Percentiles rank a stretch among this genome's conserved stretches.
Evolutionary conservation across 2,797 vertebrate species (phyloP).

Genomic region (Parotocinclus haroldoi): DNA sequence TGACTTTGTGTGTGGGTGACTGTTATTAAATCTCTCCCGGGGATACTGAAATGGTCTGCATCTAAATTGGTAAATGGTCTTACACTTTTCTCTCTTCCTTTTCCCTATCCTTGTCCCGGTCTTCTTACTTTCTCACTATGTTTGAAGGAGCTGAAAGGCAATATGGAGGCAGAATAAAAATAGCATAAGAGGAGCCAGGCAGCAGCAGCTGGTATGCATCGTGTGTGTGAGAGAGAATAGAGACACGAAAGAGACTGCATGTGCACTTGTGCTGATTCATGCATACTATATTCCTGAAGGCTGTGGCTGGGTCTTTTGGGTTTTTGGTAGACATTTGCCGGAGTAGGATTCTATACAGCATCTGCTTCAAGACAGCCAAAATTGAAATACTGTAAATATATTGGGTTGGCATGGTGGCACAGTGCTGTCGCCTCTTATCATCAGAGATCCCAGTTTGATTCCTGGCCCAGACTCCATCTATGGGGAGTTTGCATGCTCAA

Average conservation of each 20-base stretch:
- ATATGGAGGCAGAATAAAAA: slow-evolving; percentile 27
- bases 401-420: too few species aligned
- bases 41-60: slow-evolving; percentile 5
- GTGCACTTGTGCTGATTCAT: neutral
- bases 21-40: slow-evolving; percentile 8
- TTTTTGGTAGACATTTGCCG: too few species aligned
- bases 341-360: too few species aligned
- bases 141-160: slow-evolving; percentile 19
- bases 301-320: neutral
- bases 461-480: too few species aligned
- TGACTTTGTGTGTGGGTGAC: slow-evolving; percentile 14
- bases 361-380: too few species aligned
- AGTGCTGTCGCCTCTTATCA: too few species aligned
- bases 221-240: neutral
- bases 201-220: slow-evolving; percentile 11
- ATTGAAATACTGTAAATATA: too few species aligned
- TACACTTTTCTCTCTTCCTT: neutral
- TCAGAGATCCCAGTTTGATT: too few species aligned
- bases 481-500: too few species aligned
- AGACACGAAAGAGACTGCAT: neutral
- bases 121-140: neutral
- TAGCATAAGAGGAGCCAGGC: slow-evolving; percentile 6
- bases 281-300: neutral
- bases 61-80: too few species aligned
- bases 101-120: neutral